Percentiles rank a stretch among this genome's conserved stretches.
Conservation (phyloP, 2,797 vertebrate species). For the Zalophus californianus region DNA sequence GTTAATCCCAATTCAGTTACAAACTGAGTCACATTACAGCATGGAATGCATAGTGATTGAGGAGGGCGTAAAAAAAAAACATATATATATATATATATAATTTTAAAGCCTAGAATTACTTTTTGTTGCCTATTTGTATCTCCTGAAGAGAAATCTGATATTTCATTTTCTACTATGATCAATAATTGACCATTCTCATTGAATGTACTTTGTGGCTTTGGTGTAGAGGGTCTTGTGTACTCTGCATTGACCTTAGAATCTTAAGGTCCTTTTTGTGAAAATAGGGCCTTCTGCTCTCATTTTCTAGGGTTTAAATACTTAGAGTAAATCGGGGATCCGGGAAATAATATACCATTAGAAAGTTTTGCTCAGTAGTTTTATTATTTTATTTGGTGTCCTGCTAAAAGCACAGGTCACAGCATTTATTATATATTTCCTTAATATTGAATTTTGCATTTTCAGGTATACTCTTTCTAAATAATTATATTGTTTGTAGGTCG, state of each 20-base stretch:
- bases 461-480: conserved; percentile 51
- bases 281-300: background rate
- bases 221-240: background rate
- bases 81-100: too few species aligned
- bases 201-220: background rate
- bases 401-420: conserved; percentile 18
- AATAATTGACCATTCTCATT: background rate
- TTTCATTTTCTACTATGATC: conserved; percentile 24
- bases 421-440: conserved; percentile 59
- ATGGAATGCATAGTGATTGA: background rate
- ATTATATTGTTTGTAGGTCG: conserved; percentile 62
- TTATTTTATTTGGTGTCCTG: conserved; percentile 42
- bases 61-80: background rate
- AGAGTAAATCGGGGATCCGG: background rate
- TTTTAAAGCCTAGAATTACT: background rate
- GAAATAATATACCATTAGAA: background rate
- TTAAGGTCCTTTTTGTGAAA: conserved; percentile 41
- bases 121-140: conserved; percentile 29
- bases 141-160: conserved; percentile 15
- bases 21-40: conserved; percentile 38
- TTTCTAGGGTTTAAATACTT: background rate
- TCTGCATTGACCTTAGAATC: background rate
- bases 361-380: background rate
- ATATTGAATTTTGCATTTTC: conserved; percentile 67
- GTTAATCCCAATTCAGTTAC: conserved; percentile 67